Base-by-base conservation (phyloP, 2,888 invertebrate species). In the Augiades crinisus region DNA sequence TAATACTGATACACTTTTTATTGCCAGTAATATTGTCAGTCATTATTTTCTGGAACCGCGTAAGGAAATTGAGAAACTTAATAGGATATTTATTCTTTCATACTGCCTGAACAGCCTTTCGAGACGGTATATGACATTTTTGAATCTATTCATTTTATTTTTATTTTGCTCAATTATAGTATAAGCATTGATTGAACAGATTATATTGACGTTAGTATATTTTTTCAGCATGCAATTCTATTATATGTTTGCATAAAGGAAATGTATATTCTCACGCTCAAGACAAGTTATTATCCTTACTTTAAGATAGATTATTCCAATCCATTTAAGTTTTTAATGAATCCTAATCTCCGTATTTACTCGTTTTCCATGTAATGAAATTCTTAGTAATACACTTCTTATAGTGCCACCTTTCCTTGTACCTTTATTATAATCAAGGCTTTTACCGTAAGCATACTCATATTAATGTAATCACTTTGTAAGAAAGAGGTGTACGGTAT, bases 1-100 rank as follows among this genome's bases (percentile, higher is more conserved):
- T 43, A 43, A 49, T 47, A 40, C 38, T 53, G 43, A 52, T 58
- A 52, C 24, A 31, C 21, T 51, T 51, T 21, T 44, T 38, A 14
- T 33, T n/a, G 14, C 17, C 12, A n/a, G n/a, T n/a, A n/a, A n/a
- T n/a, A n/a, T 0, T 4, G 16, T 7, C 33, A 6, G 33, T 47
- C 14, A 47, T 40, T 47, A 24, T 47, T 47, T 40, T 38, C 10
- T 31, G 7, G 19, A 36, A 38, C 21, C 13, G 10, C 22, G 36
- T 17, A 34, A 27, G 36, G 34, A 36, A 16, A 10, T 46, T 46
- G 10, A 16, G 12, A 45, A 33, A 21, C 14, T 17, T 27, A 5
- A 22, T 43, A 19, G 17, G 13, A 8, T 14, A 41, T 41, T 17
- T 12, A 5, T 2, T 5, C 12, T 30, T 12, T n/a, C 30, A 5